Conservation (phyloP, 53 echinoderm and acorn worm genomes). For the Echinometra lucunter region DNA sequence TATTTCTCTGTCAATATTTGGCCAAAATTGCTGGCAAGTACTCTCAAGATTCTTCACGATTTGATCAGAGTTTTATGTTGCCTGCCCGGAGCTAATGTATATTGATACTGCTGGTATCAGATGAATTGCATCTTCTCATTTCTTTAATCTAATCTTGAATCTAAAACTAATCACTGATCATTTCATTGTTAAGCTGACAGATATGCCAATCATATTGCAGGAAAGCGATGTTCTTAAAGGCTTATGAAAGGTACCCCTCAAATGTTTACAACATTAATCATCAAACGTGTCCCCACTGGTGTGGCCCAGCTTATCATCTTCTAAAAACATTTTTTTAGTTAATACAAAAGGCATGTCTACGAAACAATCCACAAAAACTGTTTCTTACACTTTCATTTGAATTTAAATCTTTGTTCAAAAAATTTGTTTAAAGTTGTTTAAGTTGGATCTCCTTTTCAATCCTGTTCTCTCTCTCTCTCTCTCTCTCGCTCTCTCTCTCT, state of each 20-base stretch:
- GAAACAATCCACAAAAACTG: no score
- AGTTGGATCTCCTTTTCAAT: no score
- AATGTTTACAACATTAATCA: not conserved
- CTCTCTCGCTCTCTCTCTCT: not conserved
- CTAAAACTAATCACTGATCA: slow-evolving; percentile 47
- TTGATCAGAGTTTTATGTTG: slow-evolving; percentile 56
- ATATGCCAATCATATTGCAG: slow-evolving; percentile 46
- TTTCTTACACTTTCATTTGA: no score
- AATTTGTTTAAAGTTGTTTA: no score
- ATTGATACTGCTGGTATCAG: slow-evolving; percentile 44
- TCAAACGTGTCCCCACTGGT: not conserved
- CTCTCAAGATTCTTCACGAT: slow-evolving; percentile 6
- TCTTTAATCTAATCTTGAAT: slow-evolving; percentile 35
- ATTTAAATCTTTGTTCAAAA: no score
- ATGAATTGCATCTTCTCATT: slow-evolving; percentile 35
- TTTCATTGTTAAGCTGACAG: slow-evolving; percentile 42
- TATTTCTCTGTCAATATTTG: slow-evolving; percentile 58
- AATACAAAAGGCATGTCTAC: no score
- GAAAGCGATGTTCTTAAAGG: not conserved
- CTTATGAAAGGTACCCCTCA: not conserved
- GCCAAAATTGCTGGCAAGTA: slow-evolving; percentile 24
- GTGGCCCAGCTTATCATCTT: not conserved
- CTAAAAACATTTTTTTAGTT: not conserved
- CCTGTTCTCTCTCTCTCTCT: not conserved
- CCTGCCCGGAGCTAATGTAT: slow-evolving; percentile 20